Evolutionary conservation across 2,888 invertebrate genomes (phyloP), one percentile per base, ranked within the genome.

Genomic region (Acheta domesticus): DNA sequence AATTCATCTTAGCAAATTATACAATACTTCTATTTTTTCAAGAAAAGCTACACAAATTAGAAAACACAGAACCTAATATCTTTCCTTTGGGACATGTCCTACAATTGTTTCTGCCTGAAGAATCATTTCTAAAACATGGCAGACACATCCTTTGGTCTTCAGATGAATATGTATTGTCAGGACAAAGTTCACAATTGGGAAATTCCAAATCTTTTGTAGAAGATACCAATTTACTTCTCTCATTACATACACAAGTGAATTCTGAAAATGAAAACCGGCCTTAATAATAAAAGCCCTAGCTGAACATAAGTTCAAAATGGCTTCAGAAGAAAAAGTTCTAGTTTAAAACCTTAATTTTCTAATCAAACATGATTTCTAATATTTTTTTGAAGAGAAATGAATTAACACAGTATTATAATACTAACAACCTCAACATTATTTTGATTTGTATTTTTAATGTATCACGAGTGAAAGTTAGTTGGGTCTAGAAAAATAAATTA

Each of bases 191-290:
- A 81, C 88, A 88, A 75, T 80, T 78, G 12, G 82, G 81, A 77
- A 82, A 81, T 23, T 80, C 80, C 36, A 79, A 78, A n/a, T 49
- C 49, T 12, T 48, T 76, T n/a, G 75, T 36, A 36, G 36, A 23
- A 2, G 76, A 74, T 75, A 85, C 80, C 78, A 83, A 84, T 82
- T 83, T 86, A 81, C 87, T 87, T 76, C 84, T 83, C 76, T 84
- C 83, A 78, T 88, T 85, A 82, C 90, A 90, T 78, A 85, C 83
- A 82, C 90, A 90, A 20, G 85, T 83, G 79, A 88, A 84, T 81
- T 86, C 90, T 90, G 74, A 81, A 81, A 80, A 48, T 16, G 78
- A 78, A 74, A 81, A 62, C 16, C 11, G n/a, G 14, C 11, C 4
- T 1, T 62, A 62, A 62, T 19, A 62, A 16, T 4, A 62, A 16